Base-by-base conservation (phyloP, 2,113 vertebrate species). In the Myrmecophaga tridactyla region DNA sequence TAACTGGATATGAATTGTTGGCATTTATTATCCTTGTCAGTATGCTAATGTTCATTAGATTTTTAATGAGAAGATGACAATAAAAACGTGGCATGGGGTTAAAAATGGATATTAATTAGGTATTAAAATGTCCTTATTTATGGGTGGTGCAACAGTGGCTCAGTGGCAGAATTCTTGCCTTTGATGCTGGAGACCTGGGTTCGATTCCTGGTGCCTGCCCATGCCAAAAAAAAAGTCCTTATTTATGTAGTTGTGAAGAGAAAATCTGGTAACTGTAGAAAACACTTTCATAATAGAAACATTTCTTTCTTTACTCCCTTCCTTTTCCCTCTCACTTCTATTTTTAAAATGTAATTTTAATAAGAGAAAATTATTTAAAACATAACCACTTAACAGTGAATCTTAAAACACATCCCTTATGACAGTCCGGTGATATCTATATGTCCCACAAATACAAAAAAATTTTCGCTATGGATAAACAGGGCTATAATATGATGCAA, bases 1-100 rank as follows among this genome's bases (percentile, higher is more conserved):
- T 97, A 97, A 97, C 94, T 31, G 82, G 86, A 96, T 97, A 96
- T 97, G 94, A 97, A 95, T 95, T 90, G 51, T 94, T 96, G 95
- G 92, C 92, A 96, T 97, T 97, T 97, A 97, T 97, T 97, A 96
- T 96, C 95, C 96, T 97, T 96, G 97, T 97, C 96, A 97, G 96
- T 94, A 96, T 97, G 96, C 94, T 97, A 97, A 97, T 97, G 92
- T 90, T 96, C 97, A 97, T 97, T 97, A 96, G 96, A 97, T 94
- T 97, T 97, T 97, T 97, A 97, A 97, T 97, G 95, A 96, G 89
- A 97, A 86, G 82, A 94, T 94, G 81, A 94, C 84, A 96, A 95
- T 97, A 96, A 96, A 97, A 96, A 96, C 94, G 92, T 95, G 69
- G 86, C 95, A 96, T 95, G 82, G 46, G 96, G 95, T 97, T 96